phyloP scores from a whole-genome alignment of 2,113 vertebrate species.

The Pollimyrus isidori region DNA sequence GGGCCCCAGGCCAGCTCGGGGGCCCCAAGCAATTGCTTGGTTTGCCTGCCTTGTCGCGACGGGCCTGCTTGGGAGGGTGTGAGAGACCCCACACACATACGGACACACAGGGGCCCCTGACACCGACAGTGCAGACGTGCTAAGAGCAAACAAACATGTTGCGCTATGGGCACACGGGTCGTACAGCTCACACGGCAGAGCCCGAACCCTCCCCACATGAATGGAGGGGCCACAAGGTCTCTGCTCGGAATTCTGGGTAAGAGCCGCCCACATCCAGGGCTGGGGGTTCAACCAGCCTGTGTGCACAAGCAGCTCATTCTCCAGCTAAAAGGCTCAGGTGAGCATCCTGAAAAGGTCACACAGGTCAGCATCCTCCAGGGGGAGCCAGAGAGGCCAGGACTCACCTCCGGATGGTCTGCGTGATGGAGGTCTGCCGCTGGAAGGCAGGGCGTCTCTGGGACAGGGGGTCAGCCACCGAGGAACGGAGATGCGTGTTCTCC shows the following conservation, averaged over 20 bases:
- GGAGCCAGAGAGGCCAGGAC: not conserved
- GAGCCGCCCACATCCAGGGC: not conserved
- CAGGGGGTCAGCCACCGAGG: conserved; percentile 54
- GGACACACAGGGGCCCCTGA: not conserved
- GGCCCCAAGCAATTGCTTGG: too few species aligned
- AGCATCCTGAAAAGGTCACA: not conserved
- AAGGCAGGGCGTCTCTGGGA: conserved; percentile 66
- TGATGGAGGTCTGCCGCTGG: conserved; percentile 91
- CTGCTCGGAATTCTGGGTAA: not conserved
- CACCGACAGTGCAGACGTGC: not conserved
- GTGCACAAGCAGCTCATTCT: not conserved
- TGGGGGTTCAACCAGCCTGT: not conserved
- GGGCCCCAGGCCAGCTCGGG: too few species aligned
- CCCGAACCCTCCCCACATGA: not conserved
- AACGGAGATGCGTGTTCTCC: conserved; percentile 70
- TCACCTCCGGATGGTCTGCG: conserved; percentile 94
- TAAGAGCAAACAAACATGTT: not conserved
- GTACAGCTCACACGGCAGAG: not conserved
- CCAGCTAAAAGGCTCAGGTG: not conserved
- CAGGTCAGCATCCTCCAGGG: not conserved
- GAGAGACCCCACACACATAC: not conserved
- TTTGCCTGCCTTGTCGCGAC: too few species aligned
- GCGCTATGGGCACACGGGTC: not conserved
- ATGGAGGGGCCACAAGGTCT: not conserved
- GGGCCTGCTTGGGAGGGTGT: not conserved